Conservation (phyloP, 2,113 vertebrate species). For the Charadrius vociferus region DNA sequence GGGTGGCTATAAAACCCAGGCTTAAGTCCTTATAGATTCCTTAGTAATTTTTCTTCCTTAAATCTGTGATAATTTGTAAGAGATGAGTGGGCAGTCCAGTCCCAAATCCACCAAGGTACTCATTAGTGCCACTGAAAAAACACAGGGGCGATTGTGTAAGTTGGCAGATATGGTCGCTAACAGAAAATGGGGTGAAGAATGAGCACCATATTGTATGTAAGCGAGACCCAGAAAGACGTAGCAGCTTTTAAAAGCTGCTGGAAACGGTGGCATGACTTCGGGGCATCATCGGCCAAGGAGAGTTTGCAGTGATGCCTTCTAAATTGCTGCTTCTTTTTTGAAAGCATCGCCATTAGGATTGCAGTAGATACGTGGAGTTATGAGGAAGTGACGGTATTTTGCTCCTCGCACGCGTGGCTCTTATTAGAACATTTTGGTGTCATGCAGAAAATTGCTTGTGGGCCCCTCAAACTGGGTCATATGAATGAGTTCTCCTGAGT, state of each 20-base stretch:
- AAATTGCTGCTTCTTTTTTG: background rate
- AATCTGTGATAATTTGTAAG: slow-evolving; percentile 37
- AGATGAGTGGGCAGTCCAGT: slow-evolving; percentile 3
- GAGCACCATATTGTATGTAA: background rate
- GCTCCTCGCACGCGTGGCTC: background rate
- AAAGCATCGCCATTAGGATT: background rate
- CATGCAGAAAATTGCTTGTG: background rate
- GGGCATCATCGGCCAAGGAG: background rate
- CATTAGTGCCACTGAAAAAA: slow-evolving; percentile 16
- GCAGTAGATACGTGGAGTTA: fast-evolving
- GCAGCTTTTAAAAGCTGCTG: background rate
- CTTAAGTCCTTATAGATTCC: slow-evolving; percentile 15
- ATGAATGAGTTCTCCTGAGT: background rate
- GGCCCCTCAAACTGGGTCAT: background rate
- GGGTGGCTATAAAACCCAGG: slow-evolving; percentile 47
- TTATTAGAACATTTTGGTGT: background rate
- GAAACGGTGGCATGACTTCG: background rate
- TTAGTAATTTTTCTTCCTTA: slow-evolving; percentile 33
- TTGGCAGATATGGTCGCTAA: background rate
- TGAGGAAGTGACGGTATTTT: background rate
- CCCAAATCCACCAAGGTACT: slow-evolving; percentile 19
- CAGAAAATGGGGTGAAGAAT: background rate
- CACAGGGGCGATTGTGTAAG: fast-evolving
- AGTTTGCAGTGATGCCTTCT: background rate
- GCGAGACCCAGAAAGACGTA: background rate